Base-by-base conservation (phyloP, 2,797 vertebrate species). In the Hafferia zeledoni region DNA sequence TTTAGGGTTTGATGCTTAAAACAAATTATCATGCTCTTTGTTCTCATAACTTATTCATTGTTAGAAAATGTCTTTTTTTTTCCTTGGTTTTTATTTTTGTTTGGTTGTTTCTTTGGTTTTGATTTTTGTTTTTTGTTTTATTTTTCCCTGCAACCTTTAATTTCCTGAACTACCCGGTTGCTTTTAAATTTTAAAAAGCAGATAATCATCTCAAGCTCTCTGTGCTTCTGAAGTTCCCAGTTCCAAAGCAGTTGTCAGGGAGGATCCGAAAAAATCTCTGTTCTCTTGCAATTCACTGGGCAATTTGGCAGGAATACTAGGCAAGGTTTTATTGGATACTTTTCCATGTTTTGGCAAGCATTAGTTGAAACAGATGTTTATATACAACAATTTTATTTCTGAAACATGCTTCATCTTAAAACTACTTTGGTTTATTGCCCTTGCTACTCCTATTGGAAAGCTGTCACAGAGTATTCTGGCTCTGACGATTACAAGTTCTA, bases 301-400 rank as follows among this genome's bases (percentile, higher is more conserved):
- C 10, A 88, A 82, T 70, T 87, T 94, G 84, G 78, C 87, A 83
- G 67, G 33, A 76, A n/a, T 52, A 53, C 10, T 43, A 76, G 33
- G 31, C 28, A 80, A 67, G 23, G 20, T 85, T 94, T 96, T 85
- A 50, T 70, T 85, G 64, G 60, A 83, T 87, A 37, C 11, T 92
- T 87, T 9, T 70, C 78, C 83, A 31, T 44, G 17, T 87, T 94
- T 92, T 93, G 87, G 87, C 91, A 87, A 87, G 41, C 11, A 18
- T 67, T 85, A 70, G 31, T 49, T 83, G 71, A 87, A 95, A 80
- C 85, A 93, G 89, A 95, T 85, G 82, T 77, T 93, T 87, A 87
- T 83, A 60, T 33, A 71, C 33, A 87, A 74, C 15, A 49, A 83
- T 87, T 96, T 92, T 89, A 80, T 87, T 92, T 84, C 33, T 83